Base-by-base conservation (phyloP, 1,140 invertebrate species). In the Micrasema minimum region DNA sequence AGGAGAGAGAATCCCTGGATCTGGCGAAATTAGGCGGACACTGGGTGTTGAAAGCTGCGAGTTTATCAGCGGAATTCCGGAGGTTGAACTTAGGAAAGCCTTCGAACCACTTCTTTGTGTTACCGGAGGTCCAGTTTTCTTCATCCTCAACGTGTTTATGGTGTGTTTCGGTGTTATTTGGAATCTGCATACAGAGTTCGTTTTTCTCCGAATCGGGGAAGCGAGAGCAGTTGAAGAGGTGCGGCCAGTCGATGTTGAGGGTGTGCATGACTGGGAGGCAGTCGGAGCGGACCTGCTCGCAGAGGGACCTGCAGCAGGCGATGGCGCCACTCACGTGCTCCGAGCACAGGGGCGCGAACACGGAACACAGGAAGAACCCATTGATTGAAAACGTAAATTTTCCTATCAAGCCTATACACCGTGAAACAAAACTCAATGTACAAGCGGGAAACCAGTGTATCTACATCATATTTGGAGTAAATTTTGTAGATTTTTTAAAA, bases 271-370 rank as follows among this genome's bases (percentile, higher is more conserved):
- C 89, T 0, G 92, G 89, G 55, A 90, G 75, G 83, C 96, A 98
- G 67, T 92, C 89, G 46, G 86, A 85, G 69, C 88, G 87, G 0
- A 96, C 94, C 45, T 89, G 90, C 76, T 95, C 89, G 82, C 95
- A 97, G 46, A 96, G 87, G 2, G 91, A 89, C 72, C 93, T 88
- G 84, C 96, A 97, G 2, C 93, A 93, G 53, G 92, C 93, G 69
- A 98, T 94, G 20, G 93, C 92, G 75, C 90, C 90, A 31, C 88
- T 86, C 74, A 96, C 91, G 78, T 96, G 91, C 77, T 94, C 92
- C 7, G 94, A 95, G 83, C 96, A 98, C 83, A 97, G 92, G 37
- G 96, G 96, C 12, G 94, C 92, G 79, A 96, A 95, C 7, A 95
- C 93, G 26, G 94, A 93, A 83, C 96, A 98, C 31, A 98, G 87